Percentiles rank a stretch among this genome's conserved stretches.
These are phyloP conservation scores for Phasianus colchicus DNA, from an alignment of 2,113 vertebrate genomes.

Conservation along the genomic window DNA sequence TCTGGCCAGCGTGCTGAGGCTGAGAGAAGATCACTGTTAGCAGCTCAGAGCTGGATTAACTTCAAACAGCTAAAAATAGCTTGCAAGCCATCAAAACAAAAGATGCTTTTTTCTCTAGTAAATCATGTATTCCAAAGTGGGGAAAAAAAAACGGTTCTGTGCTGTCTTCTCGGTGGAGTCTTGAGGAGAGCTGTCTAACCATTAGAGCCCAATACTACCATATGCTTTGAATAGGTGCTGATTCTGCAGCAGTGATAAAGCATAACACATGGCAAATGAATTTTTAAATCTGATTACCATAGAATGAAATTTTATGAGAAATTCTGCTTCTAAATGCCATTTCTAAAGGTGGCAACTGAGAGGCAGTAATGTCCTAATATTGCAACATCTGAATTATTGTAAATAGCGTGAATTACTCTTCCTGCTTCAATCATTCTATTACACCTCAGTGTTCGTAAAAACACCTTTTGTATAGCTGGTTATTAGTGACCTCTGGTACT, in stretches of 20 bases:
- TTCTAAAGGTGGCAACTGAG: background rate
- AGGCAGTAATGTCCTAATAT: background rate
- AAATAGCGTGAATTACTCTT: background rate
- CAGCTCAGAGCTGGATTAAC: conserved; percentile 56
- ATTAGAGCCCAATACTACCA: background rate
- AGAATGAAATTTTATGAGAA: background rate
- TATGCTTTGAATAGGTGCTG: background rate
- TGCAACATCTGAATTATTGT: background rate
- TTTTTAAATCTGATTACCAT: background rate
- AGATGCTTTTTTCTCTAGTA: background rate
- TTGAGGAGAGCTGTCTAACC: background rate
- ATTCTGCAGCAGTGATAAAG: background rate
- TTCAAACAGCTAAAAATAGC: conserved; percentile 63
- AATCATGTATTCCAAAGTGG: background rate
- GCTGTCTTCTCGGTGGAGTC: background rate
- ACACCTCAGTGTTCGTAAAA: background rate
- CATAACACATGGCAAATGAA: background rate
- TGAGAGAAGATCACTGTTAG: background rate
- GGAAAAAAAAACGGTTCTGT: background rate
- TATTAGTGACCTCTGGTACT: background rate
- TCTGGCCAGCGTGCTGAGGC: background rate
- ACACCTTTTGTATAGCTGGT: background rate
- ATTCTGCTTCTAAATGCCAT: background rate
- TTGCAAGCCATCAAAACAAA: conserved; percentile 8
- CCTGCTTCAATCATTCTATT: background rate